Evolutionary conservation across 2,888 invertebrate genomes (phyloP), one percentile per base, ranked within the genome.

Genomic region (Patella depressa): DNA sequence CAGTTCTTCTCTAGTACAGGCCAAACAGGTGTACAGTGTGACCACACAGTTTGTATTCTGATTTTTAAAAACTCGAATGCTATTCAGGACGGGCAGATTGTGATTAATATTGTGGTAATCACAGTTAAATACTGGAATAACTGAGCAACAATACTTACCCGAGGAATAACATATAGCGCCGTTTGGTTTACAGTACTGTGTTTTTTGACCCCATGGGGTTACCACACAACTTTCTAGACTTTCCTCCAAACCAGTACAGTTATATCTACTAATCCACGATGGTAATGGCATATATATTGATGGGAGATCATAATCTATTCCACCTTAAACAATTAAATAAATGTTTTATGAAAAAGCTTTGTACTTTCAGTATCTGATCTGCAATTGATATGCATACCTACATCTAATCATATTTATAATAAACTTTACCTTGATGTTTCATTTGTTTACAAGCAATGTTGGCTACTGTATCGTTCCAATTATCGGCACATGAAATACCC

Each of bases 351-450:
- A 29, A 3, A 29, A 29, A 29, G 29, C 29, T 3, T 29, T 29
- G 29, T 29, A 29, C 29, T 29, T 29, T 3, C 29, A 29, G 29
- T 29, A 29, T 29, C 29, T 2, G 29, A 29, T 29, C 3, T 29
- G 29, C 29, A 29, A 29, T 29, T 29, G 29, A 3, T 29, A 29
- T 29, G 29, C 29, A 29, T 29, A 29, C 29, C 29, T 29, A 29
- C 29, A 29, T 29, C 29, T 29, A 29, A n/a, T n/a, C 34, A 45
- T 45, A 45, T 45, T 45, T 45, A 45, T 45, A 45, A 45, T 9
- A 5, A 45, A 45, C 7, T 65, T 24, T 65, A 3, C 78, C 94
- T 91, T 14, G 95, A 95, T 92, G 85, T 15, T 83, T 83, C 24
- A 84, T 78, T 72, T 85, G 83, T 71, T 74, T 77, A 76, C 87